These are phyloP conservation scores for Lucinisca nassula DNA, from an alignment of 2,888 invertebrate species.

Conservation along the genomic window DNA sequence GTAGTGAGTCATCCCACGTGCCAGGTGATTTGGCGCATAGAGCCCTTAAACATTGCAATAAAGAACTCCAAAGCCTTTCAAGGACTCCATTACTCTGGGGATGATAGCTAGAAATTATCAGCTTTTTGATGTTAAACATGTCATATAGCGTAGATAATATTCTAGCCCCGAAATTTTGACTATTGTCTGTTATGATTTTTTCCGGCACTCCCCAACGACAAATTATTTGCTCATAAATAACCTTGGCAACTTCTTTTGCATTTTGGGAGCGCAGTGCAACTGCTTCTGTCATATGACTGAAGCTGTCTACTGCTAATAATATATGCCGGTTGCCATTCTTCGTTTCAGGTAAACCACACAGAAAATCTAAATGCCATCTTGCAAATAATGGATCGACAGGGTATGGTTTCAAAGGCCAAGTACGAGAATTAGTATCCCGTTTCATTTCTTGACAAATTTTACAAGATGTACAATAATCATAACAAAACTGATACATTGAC, in stretches of 20 bases:
- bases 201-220: background rate
- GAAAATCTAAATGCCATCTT: background rate
- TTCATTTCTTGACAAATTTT: conserved; percentile 11
- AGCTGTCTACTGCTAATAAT: background rate
- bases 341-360: background rate
- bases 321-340: background rate
- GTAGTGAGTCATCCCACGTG: conserved; percentile 16
- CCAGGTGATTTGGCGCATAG: background rate
- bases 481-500: background rate
- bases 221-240: conserved; percentile 13
- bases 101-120: background rate
- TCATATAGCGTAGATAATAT: background rate
- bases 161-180: background rate
- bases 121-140: background rate
- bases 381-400: background rate
- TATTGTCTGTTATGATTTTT: background rate
- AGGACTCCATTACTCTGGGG: background rate
- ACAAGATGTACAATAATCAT: conserved; percentile 9
- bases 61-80: background rate
- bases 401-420: background rate
- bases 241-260: background rate
- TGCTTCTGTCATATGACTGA: conserved; percentile 18
- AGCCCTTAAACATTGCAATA: conserved; percentile 9
- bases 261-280: conserved; percentile 12
- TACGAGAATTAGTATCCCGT: background rate